These are phyloP conservation scores for Dicycla oo DNA, from an alignment of 2,888 invertebrate genomes.

Conservation along the genomic window DNA sequence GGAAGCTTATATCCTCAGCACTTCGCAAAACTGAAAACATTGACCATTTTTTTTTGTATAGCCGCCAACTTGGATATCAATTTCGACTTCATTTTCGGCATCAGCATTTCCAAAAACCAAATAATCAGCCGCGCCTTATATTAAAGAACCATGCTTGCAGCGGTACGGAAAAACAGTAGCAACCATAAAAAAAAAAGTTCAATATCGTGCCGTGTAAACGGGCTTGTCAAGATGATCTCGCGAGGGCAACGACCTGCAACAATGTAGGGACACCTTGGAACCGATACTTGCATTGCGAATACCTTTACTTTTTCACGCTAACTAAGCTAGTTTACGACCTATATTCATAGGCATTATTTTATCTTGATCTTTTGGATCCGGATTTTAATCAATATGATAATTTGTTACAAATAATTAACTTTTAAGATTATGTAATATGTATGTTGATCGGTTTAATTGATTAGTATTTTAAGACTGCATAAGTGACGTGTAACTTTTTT, in stretches of 20 bases:
- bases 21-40: too few species aligned
- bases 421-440: neutral
- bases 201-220: constrained; percentile 57
- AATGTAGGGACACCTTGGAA: constrained; percentile 68
- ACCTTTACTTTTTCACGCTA: constrained; percentile 58
- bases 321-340: constrained; percentile 42
- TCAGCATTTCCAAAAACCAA: neutral
- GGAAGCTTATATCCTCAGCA: too few species aligned
- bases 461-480: neutral
- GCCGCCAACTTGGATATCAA: neutral
- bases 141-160: neutral
- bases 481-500: neutral
- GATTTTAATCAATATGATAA: constrained; percentile 7
- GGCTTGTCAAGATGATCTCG: constrained; percentile 44
- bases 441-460: neutral
- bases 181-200: neutral
- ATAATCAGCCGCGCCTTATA: too few species aligned
- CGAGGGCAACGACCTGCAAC: constrained; percentile 64
- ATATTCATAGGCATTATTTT: constrained; percentile 24
- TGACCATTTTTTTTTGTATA: too few species aligned
- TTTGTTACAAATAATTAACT: neutral
- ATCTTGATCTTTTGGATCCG: constrained; percentile 18
- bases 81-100: neutral
- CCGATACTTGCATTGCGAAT: constrained; percentile 55
- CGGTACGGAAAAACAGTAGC: neutral